Conservation (phyloP, 2,113 vertebrate species). For the Tachysurus vachellii region DNA sequence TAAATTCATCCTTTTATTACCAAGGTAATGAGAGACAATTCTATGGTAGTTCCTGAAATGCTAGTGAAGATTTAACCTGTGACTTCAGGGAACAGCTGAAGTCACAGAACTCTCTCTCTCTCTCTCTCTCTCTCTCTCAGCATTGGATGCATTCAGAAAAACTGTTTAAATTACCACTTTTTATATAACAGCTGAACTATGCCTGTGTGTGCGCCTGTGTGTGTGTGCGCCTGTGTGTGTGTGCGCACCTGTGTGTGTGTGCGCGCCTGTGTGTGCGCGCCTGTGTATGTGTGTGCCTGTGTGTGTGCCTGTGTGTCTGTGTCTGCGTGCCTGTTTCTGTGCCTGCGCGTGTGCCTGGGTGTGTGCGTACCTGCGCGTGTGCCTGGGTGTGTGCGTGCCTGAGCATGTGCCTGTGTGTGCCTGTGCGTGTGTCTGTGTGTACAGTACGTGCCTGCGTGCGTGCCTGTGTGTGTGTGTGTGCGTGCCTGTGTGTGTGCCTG, state of each 20-base stretch:
- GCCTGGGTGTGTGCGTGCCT: too few species aligned
- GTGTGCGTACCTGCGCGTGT: too few species aligned
- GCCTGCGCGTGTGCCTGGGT: too few species aligned
- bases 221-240: not conserved
- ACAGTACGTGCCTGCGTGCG: too few species aligned
- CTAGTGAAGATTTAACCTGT: slow-evolving; percentile 22
- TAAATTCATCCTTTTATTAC: not conserved
- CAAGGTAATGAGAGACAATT: not conserved
- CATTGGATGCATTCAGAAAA: not conserved
- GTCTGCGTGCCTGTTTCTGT: too few species aligned
- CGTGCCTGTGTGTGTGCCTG: not conserved
- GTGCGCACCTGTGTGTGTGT: not conserved
- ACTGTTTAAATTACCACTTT: not conserved
- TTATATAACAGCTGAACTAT: not conserved
- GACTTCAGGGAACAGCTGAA: not conserved
- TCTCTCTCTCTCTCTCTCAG: not conserved
- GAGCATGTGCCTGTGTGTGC: not conserved
- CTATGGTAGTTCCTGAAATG: slow-evolving; percentile 5
- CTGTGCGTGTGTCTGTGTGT: not conserved
- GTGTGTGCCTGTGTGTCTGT: not conserved
- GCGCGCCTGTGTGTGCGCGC: not conserved
- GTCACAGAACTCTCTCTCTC: not conserved
- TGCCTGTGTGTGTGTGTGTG: not conserved
- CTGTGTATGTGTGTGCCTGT: not conserved
- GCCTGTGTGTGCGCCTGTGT: not conserved